These are phyloP conservation scores for Oreortyx pictus DNA, from an alignment of 2,797 vertebrate genomes.

Conservation along the genomic window DNA sequence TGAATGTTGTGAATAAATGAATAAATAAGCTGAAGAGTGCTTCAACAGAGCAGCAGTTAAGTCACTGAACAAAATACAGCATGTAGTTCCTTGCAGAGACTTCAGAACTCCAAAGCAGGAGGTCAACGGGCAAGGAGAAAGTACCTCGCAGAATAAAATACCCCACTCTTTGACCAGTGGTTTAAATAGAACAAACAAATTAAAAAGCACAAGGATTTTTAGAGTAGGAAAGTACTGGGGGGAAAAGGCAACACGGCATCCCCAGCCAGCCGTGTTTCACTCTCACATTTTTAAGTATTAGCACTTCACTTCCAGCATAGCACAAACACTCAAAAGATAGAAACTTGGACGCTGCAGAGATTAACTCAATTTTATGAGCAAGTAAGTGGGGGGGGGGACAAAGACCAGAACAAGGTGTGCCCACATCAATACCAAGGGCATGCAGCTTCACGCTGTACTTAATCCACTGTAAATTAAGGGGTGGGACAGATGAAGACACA, in stretches of 20 bases:
- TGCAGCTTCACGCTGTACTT: background rate
- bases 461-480: background rate
- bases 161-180: fast-evolving
- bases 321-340: background rate
- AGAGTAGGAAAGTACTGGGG: background rate
- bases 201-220: background rate
- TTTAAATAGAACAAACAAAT: background rate
- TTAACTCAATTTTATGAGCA: background rate
- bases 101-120: background rate
- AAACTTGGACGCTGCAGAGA: background rate
- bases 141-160: background rate
- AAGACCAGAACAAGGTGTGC: background rate
- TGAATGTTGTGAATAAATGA: background rate
- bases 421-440: background rate
- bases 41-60: background rate
- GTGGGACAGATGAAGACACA: background rate
- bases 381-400: slow-evolving; percentile 3
- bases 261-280: background rate
- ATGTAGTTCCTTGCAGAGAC: background rate
- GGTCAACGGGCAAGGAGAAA: background rate
- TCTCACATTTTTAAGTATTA: background rate
- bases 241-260: background rate
- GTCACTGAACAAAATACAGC: background rate
- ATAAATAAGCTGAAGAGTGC: background rate
- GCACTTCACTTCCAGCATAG: fast-evolving